Evolutionary conservation across 1,140 invertebrate species (phyloP).

Genomic region (Scaptomyza montana): DNA sequence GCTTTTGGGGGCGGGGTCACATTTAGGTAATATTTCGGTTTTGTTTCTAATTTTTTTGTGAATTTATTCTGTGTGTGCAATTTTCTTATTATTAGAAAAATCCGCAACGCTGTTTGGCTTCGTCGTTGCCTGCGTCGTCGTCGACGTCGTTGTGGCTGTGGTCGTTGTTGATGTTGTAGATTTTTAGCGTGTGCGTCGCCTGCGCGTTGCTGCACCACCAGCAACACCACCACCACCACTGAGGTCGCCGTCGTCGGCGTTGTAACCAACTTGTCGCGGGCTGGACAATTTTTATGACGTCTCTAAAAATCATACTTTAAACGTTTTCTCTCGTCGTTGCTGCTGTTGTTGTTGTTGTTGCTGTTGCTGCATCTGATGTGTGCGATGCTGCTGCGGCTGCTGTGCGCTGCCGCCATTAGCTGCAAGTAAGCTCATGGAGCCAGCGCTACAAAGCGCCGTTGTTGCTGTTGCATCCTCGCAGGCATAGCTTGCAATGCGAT

Average conservation of each 20-base stretch:
- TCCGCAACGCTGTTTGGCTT: constrained; percentile 62
- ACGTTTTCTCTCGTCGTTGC: constrained; percentile 82
- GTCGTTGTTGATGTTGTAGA: constrained; percentile 11
- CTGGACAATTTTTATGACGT: constrained; percentile 84
- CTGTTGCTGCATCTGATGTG: constrained; percentile 55
- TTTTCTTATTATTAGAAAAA: constrained; percentile 67
- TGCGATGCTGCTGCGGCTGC: constrained; percentile 40
- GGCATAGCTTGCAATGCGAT: constrained; percentile 75
- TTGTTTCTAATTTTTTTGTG: not conserved
- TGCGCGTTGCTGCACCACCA: constrained; percentile 16
- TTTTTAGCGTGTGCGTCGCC: constrained; percentile 64
- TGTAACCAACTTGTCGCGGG: constrained; percentile 61
- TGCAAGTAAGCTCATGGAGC: constrained; percentile 65
- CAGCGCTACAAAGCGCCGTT: constrained; percentile 53
- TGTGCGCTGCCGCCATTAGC: constrained; percentile 37
- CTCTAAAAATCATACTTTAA: constrained; percentile 84
- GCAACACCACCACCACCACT: not conserved
- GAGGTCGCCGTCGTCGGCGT: constrained; percentile 23
- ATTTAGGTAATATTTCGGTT: not conserved
- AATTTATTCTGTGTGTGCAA: not conserved
- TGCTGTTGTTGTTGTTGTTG: constrained; percentile 70
- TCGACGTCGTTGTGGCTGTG: not conserved
- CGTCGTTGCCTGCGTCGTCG: constrained; percentile 20
- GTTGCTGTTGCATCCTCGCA: constrained; percentile 58
- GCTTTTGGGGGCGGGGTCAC: not conserved